These are phyloP conservation scores for Drosophila bunnanda DNA, from an alignment of 2,888 invertebrate genomes.

Conservation along the genomic window DNA sequence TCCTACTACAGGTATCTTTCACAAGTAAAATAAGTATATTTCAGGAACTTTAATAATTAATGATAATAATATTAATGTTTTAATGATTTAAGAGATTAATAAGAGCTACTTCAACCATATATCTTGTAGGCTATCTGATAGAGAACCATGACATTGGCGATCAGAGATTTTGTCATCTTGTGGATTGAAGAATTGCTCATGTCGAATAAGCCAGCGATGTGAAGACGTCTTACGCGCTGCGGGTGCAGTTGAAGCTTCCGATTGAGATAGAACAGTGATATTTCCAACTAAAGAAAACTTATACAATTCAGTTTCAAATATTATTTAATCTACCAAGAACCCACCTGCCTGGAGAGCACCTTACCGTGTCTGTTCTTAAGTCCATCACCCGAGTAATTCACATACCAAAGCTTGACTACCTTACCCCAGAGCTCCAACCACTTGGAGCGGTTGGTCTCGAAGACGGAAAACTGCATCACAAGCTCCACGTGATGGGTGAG, in stretches of 20 bases:
- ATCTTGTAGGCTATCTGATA: constrained; percentile 64
- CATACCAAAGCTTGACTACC: constrained; percentile 37
- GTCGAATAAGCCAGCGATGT: constrained; percentile 60
- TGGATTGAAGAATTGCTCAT: constrained; percentile 31
- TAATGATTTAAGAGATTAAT: too few species aligned
- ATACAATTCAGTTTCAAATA: background rate
- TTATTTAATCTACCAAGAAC: background rate
- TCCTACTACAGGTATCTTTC: background rate
- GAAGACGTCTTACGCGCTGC: constrained; percentile 42
- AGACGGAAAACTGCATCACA: constrained; percentile 53
- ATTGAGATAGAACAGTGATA: constrained; percentile 47
- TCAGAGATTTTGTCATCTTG: constrained; percentile 40
- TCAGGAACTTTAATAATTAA: background rate
- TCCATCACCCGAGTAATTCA: background rate
- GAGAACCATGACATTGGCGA: constrained; percentile 50
- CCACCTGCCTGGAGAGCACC: constrained; percentile 49
- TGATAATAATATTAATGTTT: too few species aligned
- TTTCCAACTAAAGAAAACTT: constrained; percentile 52
- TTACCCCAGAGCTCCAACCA: constrained; percentile 36
- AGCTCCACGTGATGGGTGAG: constrained; percentile 43
- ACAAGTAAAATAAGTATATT: background rate
- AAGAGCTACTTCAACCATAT: constrained; percentile 29
- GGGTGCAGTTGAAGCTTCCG: constrained; percentile 46
- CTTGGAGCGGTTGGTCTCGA: constrained; percentile 16
- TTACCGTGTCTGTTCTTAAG: background rate